Base-by-base conservation (phyloP, 2,113 vertebrate genomes). In the Globicephala melas region DNA sequence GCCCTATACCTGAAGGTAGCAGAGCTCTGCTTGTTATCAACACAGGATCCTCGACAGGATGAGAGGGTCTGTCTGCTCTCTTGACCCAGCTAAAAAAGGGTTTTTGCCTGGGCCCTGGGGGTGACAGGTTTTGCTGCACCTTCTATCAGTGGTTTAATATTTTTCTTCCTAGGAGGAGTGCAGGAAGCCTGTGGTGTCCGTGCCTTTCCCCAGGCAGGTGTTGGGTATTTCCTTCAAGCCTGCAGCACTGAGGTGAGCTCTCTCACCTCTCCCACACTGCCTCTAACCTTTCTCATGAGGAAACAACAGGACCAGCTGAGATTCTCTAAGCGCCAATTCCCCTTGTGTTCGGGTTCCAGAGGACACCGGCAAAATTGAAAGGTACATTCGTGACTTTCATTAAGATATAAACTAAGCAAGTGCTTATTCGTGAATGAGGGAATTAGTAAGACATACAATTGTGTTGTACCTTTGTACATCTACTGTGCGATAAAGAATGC, bases 201-300 rank as follows among this genome's bases (percentile, higher is more conserved):
- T 28, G 10, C 6, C 4, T 65, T 21, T 38, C 6, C 41, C 4
- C 2, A 12, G 18, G 10, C 8, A 50, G 41, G 33, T 5, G 1
- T 8, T 21, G 58, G 38, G 18, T 25, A 14, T 2, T 11, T 33
- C 38, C 26, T 4, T 20, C 4, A 26, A 14, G 10, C 31, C 21
- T 73, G 53, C 7, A 0, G 15, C 38, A 18, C 10, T 33, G 77
- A 81, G 4, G 15, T 14, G 14, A 23, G 55, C 31, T 28, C 25
- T 50, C 36, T 5, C 50, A 58, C 20, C 1, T 15, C 33, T 62
- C 38, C 53, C 18, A 5, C 53, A 1, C 38, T 36, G 31, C 38
- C 25, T 62, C 76, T 31, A 83, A 11, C 2, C 36, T 26, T 33
- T 81, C 65, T 70, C 28, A 13, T n/a, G 28, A 36, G 50, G 53